These are phyloP conservation scores for Lepidurus arcticus DNA, from an alignment of 1,140 invertebrate genomes.

Conservation along the genomic window DNA sequence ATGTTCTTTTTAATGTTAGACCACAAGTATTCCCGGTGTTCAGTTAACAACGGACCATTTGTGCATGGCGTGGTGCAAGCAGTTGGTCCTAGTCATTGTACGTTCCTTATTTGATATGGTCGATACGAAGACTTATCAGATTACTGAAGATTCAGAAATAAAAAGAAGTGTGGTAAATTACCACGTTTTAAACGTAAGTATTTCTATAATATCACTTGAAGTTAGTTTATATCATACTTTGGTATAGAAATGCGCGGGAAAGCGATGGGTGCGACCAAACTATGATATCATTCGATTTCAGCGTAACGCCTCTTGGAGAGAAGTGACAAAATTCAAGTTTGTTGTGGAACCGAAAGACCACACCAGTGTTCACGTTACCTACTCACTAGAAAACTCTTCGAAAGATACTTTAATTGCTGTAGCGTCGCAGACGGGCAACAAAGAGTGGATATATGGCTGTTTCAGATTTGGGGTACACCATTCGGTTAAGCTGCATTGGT, in stretches of 20 bases:
- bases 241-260: conserved; percentile 34
- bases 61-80: conserved; percentile 81
- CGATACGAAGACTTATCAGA: conserved; percentile 46
- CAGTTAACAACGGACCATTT: conserved; percentile 85
- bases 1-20: conserved; percentile 51
- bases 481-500: background rate
- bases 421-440: conserved; percentile 55
- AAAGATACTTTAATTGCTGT: conserved; percentile 54
- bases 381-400: conserved; percentile 51
- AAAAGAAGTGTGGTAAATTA: conserved; percentile 50
- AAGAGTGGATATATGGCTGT: conserved; percentile 68
- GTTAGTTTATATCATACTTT: conserved; percentile 27
- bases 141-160: conserved; percentile 40
- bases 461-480: conserved; percentile 40
- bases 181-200: conserved; percentile 52
- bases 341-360: conserved; percentile 41
- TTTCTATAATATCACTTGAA: conserved; percentile 35
- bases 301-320: conserved; percentile 47
- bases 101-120: conserved; percentile 76
- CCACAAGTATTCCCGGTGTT: conserved; percentile 65
- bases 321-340: conserved; percentile 46
- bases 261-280: conserved; percentile 39
- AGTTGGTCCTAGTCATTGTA: conserved; percentile 71
- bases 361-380: conserved; percentile 52
- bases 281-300: conserved; percentile 36